Conservation (phyloP, 2,113 vertebrate species). For the Spea bombifrons region DNA sequence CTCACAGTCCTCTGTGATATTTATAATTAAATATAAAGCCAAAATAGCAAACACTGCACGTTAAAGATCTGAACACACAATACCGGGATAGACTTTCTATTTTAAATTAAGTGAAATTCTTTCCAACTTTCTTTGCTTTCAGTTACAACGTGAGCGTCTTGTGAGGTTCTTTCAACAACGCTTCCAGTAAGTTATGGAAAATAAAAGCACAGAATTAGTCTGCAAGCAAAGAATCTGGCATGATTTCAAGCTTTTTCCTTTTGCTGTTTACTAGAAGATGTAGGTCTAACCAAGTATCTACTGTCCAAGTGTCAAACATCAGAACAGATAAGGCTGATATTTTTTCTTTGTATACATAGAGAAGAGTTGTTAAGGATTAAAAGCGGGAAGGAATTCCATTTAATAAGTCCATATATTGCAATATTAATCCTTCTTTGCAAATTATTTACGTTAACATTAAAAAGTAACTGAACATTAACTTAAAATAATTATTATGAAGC, state of each 20-base stretch:
- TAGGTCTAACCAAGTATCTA: slow-evolving; percentile 46
- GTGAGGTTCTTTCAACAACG: slow-evolving; percentile 45
- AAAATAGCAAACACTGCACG: neutral
- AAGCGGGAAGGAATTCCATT: slow-evolving; percentile 14
- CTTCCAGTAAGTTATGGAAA: slow-evolving; percentile 47
- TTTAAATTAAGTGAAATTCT: slow-evolving; percentile 16
- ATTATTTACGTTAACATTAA: neutral
- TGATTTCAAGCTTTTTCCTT: slow-evolving; percentile 44
- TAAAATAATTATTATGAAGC: too few species aligned
- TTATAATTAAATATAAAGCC: too few species aligned
- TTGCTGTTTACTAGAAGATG: slow-evolving; percentile 48
- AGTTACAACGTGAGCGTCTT: slow-evolving; percentile 39
- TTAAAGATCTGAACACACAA: neutral
- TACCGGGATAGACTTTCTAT: neutral
- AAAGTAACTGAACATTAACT: neutral
- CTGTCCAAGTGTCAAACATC: slow-evolving; percentile 46
- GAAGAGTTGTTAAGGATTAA: slow-evolving; percentile 18
- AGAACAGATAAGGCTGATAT: slow-evolving; percentile 39
- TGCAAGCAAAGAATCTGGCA: slow-evolving; percentile 43
- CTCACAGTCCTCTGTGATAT: too few species aligned
- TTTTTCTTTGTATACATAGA: slow-evolving; percentile 37
- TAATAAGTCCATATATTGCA: slow-evolving; percentile 1
- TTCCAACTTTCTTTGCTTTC: slow-evolving; percentile 13
- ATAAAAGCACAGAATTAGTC: slow-evolving; percentile 43
- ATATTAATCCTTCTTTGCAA: neutral